Conservation (phyloP, 2,113 vertebrate species). For the Dryoscopus gambensis region DNA sequence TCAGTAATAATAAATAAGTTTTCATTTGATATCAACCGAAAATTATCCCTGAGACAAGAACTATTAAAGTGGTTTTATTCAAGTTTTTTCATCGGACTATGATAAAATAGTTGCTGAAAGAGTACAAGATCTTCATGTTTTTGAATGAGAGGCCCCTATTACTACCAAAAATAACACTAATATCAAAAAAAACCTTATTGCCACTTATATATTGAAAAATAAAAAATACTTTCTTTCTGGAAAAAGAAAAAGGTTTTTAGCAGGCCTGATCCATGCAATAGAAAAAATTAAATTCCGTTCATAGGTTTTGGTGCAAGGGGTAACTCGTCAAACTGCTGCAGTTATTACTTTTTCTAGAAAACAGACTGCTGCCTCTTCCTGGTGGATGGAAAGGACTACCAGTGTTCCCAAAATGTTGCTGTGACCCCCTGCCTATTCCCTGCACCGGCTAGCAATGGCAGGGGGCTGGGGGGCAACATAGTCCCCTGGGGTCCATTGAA, state of each 20-base stretch:
- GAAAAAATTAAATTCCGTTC: background rate
- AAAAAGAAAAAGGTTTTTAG: background rate
- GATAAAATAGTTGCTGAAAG: background rate
- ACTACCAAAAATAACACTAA: background rate
- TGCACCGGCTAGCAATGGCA: no score
- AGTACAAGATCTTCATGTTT: background rate
- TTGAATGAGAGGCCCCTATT: accelerated
- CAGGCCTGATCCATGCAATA: background rate
- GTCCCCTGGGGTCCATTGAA: no score
- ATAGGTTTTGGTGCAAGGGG: background rate
- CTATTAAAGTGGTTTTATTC: background rate
- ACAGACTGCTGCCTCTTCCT: background rate
- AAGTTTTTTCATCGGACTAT: background rate
- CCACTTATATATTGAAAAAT: background rate
- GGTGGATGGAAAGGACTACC: background rate
- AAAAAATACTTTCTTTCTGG: background rate
- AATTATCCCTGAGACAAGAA: background rate
- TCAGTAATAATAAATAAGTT: background rate
- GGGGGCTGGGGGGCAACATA: no score
- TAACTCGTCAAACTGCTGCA: background rate
- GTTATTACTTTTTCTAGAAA: background rate
- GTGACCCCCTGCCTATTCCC: no score
- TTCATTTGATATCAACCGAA: background rate
- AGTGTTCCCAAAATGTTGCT: no score
- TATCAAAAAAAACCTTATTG: background rate